Conservation (phyloP, 1,140 invertebrate species). For the Limonius californicus region DNA sequence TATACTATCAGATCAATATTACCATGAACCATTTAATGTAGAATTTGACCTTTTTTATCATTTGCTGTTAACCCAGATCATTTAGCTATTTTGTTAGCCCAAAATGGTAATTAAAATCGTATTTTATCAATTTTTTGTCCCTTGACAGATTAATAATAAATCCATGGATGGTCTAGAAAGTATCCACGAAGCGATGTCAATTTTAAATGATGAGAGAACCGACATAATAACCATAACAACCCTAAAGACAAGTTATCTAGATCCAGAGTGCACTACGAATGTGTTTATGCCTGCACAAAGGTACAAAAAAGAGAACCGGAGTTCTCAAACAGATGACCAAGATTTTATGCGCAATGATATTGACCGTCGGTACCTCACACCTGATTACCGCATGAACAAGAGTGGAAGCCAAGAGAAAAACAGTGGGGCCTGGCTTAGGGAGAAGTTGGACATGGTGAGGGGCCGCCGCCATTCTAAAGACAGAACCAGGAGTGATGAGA, state of each 20-base stretch:
- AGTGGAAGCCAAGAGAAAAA: slow-evolving; percentile 50
- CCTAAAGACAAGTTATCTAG: slow-evolving; percentile 48
- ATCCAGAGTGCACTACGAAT: slow-evolving; percentile 42
- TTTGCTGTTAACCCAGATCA: no score
- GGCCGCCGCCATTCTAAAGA: slow-evolving; percentile 56
- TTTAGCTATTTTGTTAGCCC: no score
- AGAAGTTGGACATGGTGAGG: slow-evolving; percentile 49
- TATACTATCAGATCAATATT: no score
- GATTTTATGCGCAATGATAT: slow-evolving; percentile 30
- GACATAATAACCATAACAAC: slow-evolving; percentile 79
- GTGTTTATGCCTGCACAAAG: slow-evolving; percentile 45
- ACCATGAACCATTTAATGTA: no score
- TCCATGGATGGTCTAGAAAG: slow-evolving; percentile 75
- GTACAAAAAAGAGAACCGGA: slow-evolving; percentile 61
- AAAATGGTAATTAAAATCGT: no score
- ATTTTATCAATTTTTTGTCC: no score
- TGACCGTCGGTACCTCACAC: slow-evolving; percentile 16
- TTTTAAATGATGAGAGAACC: slow-evolving; percentile 68
- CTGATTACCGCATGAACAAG: slow-evolving; percentile 10
- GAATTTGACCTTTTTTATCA: no score
- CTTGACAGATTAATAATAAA: slow-evolving; percentile 76
- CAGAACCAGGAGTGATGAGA: slow-evolving; percentile 45
- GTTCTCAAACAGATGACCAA: slow-evolving; percentile 60
- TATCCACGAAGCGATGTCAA: slow-evolving; percentile 70
- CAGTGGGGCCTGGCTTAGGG: slow-evolving; percentile 52